phyloP scores from a whole-genome alignment of 2,797 vertebrate species.

The Masticophis lateralis region DNA sequence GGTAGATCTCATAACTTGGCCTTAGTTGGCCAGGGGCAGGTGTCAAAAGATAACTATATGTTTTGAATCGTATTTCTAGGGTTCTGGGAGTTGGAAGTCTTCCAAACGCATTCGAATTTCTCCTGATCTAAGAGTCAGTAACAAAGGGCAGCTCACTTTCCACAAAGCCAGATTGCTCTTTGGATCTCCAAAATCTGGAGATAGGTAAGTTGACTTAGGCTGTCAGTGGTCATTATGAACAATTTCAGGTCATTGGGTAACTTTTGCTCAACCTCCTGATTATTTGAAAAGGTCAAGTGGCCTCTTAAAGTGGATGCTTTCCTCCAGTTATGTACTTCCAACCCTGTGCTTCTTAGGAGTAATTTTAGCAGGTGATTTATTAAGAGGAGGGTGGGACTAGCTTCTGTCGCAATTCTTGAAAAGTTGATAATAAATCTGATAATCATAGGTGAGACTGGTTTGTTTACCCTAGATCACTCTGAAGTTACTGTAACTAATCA shows the following conservation, averaged over 20 bases:
- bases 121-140: neutral
- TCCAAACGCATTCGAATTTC: neutral
- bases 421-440: conserved; percentile 67
- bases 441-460: conserved; percentile 60
- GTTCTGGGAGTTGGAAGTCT: neutral
- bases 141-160: neutral
- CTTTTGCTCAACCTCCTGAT: neutral
- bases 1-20: neutral
- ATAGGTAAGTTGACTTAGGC: neutral
- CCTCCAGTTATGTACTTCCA: conserved; percentile 52
- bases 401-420: conserved; percentile 52
- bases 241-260: neutral
- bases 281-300: conserved; percentile 40
- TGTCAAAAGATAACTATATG: neutral
- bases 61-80: neutral
- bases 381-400: conserved; percentile 49
- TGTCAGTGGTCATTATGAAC: neutral
- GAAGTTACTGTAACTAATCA: conserved; percentile 43
- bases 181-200: neutral
- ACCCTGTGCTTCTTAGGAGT: conserved; percentile 52
- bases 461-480: conserved; percentile 41
- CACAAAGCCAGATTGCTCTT: neutral
- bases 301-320: conserved; percentile 37
- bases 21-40: neutral
- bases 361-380: conserved; percentile 68